Evolutionary conservation across 2,888 invertebrate genomes (phyloP), one percentile per base, ranked within the genome.

Genomic region (Tiliacea citrago): DNA sequence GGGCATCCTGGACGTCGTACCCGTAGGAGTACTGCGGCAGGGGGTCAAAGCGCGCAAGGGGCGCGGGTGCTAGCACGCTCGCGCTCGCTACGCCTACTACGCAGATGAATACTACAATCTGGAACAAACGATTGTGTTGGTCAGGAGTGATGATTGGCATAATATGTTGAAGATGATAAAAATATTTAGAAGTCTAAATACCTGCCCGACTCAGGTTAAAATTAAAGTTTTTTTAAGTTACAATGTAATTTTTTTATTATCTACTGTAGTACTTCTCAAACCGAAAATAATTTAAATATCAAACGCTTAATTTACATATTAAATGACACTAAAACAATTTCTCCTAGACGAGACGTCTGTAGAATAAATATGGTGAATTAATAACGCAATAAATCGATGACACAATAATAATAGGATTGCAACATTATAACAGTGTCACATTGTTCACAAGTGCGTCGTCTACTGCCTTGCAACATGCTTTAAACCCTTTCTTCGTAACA

Each of bases 11-110:
- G 2, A 97, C 97, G 86, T 97, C 97, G 87, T 97, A 97, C 7
- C 96, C 97, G 91, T 94, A 97, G 9, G 97, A 96, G 91, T 97
- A 97, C 86, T 97, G 97, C 1, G 97, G 97, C 1, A 94, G 73
- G 13, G 95, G 95, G 86, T 96, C 96, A 2, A 93, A 85, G n/a
- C 93, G 92, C 0, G 94, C 93, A 1, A 93, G 72, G 0, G 96
- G 94, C 9, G 92, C 93, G 24, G 96, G 94, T 0, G 92, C 95
- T 58, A 95, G 82, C 57, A 96, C 88, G 86, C 96, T 94, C 58
- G 95, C 94, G 82, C 92, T 88, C 76, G 93, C 95, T 29, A 91
- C 92, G 78, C 95, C 92, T 63, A 95, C 86, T 83, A 93, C 75
- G 90, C 95, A 94, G 91, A 96, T 95, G 91, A 97, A 95, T 93